phyloP scores from a whole-genome alignment of 2,113 vertebrate genomes.

The Phyllopteryx taeniolatus region DNA sequence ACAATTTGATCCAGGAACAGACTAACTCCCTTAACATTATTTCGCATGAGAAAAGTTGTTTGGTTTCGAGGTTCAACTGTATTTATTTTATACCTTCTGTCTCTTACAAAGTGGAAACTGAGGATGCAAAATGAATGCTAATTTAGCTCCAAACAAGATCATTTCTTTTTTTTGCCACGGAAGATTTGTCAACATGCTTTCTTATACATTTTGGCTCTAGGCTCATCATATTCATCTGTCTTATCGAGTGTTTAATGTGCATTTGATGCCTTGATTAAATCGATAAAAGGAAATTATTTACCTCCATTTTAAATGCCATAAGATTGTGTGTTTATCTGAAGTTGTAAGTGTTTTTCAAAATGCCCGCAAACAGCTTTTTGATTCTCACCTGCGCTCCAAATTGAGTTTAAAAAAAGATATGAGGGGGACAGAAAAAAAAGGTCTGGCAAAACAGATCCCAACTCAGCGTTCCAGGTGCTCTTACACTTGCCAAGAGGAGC shows the following conservation, averaged over 20 bases:
- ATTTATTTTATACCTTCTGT: slow-evolving; percentile 22
- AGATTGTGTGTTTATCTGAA: neutral
- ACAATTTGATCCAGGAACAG: neutral
- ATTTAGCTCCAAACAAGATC: slow-evolving; percentile 12
- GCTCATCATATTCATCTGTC: neutral
- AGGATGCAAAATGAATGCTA: slow-evolving; percentile 23
- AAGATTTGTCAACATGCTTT: slow-evolving; percentile 1
- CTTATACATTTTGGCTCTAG: neutral
- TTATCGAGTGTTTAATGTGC: neutral
- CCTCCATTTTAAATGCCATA: neutral
- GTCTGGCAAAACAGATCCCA: slow-evolving; percentile 34
- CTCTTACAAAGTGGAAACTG: slow-evolving; percentile 30
- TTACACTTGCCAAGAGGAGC: slow-evolving; percentile 36
- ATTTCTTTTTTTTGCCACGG: neutral
- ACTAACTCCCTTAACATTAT: neutral
- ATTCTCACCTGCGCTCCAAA: slow-evolving; percentile 27
- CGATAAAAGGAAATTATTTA: neutral
- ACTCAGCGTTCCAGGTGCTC: slow-evolving; percentile 37
- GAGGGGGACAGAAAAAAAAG: neutral
- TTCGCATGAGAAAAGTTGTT: neutral
- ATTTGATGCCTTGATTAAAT: neutral
- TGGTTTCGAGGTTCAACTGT: neutral
- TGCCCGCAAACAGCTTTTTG: slow-evolving; percentile 14
- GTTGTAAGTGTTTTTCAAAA: neutral
- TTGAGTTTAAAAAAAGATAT: slow-evolving; percentile 17